phyloP scores from a whole-genome alignment of 2,797 vertebrate species.

The Gambusia yucatana region DNA sequence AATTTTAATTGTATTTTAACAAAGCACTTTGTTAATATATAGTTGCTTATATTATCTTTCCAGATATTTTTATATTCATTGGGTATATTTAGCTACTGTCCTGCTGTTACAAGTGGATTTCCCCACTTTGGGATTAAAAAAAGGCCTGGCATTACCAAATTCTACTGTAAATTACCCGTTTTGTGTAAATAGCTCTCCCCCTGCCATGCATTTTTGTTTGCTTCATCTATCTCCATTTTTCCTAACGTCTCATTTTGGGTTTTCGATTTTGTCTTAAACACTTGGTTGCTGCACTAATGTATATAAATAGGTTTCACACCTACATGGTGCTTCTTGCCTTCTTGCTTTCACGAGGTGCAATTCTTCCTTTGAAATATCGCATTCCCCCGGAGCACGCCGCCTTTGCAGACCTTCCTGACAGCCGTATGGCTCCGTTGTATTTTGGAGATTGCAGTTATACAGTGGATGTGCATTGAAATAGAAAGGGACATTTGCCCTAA shows the following conservation, averaged over 20 bases:
- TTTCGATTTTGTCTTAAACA: background rate
- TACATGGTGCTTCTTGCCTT: conserved; percentile 23
- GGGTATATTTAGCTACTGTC: too few relatives aligned
- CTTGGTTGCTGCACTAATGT: conserved; percentile 13
- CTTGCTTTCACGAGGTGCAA: conserved; percentile 20
- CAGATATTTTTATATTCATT: too few relatives aligned
- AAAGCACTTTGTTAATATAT: too few relatives aligned
- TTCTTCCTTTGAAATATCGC: conserved; percentile 42
- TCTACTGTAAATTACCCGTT: background rate
- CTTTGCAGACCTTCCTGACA: conserved; percentile 36
- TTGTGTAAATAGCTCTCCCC: background rate
- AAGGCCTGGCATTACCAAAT: background rate
- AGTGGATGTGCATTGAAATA: conserved; percentile 60
- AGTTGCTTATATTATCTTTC: too few relatives aligned
- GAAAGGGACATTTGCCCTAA: conserved; percentile 69
- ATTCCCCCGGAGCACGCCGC: conserved; percentile 17
- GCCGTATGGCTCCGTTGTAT: conserved; percentile 55
- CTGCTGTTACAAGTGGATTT: too few relatives aligned
- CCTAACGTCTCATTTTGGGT: background rate
- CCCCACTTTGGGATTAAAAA: too few relatives aligned
- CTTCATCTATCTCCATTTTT: conserved; percentile 2
- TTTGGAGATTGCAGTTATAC: conserved; percentile 50
- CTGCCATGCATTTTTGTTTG: conserved; percentile 6
- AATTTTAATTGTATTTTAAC: too few relatives aligned
- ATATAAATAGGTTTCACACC: conserved; percentile 26